A percentile compares a stretch with the other conserved stretches of the same genome.
Conservation (phyloP, 2,888 invertebrate genomes). For the Brenthis ino region DNA sequence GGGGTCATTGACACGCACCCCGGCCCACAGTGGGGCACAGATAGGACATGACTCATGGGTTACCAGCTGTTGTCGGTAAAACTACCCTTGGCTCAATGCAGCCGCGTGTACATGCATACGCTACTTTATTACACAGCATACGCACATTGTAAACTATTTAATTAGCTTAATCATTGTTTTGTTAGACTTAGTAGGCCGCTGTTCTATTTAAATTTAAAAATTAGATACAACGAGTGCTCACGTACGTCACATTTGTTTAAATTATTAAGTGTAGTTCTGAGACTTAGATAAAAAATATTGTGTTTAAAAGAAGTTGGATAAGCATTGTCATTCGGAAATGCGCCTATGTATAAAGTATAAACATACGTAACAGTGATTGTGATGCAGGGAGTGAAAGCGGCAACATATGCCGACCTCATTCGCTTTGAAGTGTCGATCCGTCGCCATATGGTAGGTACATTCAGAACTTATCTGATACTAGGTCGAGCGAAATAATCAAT, state of each 20-base stretch:
- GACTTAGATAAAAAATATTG: too few species aligned
- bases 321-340: constrained; percentile 38
- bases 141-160: constrained; percentile 49
- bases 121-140: constrained; percentile 9
- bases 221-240: too few species aligned
- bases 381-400: constrained; percentile 78
- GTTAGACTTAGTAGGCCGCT: constrained; percentile 3
- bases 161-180: constrained; percentile 34
- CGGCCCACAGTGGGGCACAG: constrained; percentile 71
- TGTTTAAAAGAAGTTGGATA: constrained; percentile 19
- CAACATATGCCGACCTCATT: constrained; percentile 78
- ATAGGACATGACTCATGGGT: constrained; percentile 80
- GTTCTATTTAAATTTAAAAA: constrained; percentile 4
- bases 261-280: too few species aligned
- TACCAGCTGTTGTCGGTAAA: constrained; percentile 78
- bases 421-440: constrained; percentile 73
- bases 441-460: constrained; percentile 70
- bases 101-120: constrained; percentile 53
- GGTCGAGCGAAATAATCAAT: constrained; percentile 42
- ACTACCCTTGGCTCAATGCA: constrained; percentile 66
- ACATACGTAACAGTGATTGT: constrained; percentile 65
- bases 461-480: constrained; percentile 66
- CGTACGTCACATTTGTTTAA: too few species aligned
- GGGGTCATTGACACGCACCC: constrained; percentile 81
- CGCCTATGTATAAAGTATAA: constrained; percentile 41